Percentiles rank a stretch among this genome's conserved stretches.
phyloP scores from a whole-genome alignment of 2,113 vertebrate species.

The Oenanthe melanoleuca region DNA sequence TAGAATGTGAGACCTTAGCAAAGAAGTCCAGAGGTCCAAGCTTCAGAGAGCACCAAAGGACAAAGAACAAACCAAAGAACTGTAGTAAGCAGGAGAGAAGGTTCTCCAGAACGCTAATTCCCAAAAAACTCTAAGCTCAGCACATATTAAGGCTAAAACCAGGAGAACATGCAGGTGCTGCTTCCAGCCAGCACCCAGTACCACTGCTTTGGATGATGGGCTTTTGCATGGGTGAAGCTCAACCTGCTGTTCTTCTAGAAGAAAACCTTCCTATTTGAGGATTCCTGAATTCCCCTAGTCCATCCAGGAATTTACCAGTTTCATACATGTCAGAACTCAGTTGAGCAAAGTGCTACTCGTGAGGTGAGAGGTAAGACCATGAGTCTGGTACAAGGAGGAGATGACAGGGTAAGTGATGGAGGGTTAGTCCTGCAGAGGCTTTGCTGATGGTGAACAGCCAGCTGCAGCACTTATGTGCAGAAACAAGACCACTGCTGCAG shows the following conservation, averaged over 20 bases:
- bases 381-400: not conserved
- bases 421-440: not conserved
- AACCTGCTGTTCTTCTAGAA: not conserved
- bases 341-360: not conserved
- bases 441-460: not conserved
- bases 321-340: accelerated
- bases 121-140: accelerated
- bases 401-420: accelerated
- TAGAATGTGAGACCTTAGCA: not conserved
- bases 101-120: not conserved
- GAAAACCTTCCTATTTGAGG: not conserved
- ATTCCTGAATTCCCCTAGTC: not conserved
- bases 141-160: not conserved
- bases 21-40: not conserved
- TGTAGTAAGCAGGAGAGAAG: not conserved
- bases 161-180: not conserved
- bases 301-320: not conserved
- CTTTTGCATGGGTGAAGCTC: not conserved
- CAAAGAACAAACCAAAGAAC: not conserved
- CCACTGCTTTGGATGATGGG: not conserved
- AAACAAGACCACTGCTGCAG: not conserved
- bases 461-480: not conserved
- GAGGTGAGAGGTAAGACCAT: not conserved
- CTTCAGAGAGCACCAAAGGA: not conserved
- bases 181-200: not conserved